Conservation (phyloP, 1,140 invertebrate genomes). For the Triops cancriformis region DNA sequence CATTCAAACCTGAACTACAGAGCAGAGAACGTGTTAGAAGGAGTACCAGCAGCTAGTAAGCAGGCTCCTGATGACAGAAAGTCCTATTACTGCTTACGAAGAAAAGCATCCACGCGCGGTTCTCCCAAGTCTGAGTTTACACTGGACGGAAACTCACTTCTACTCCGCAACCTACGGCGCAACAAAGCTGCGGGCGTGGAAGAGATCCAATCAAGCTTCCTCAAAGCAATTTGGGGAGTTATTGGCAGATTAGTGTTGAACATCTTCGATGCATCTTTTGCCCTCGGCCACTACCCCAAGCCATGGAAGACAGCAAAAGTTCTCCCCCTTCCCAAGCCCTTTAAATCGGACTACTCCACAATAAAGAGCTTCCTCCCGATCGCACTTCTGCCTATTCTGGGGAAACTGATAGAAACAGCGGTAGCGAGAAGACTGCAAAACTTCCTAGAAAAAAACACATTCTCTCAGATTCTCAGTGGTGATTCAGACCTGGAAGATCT, state of each 20-base stretch:
- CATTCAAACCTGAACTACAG: not conserved
- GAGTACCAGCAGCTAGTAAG: not conserved
- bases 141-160: no score
- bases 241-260: not conserved
- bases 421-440: no score
- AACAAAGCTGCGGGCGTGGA: no score
- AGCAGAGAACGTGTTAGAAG: slow-evolving; percentile 14
- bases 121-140: no score
- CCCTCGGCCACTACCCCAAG: not conserved
- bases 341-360: not conserved
- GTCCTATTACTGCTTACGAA: not conserved
- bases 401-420: no score
- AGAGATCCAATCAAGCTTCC: no score
- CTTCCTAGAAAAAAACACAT: no score
- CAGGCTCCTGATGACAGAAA: not conserved
- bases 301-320: no score
- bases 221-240: not conserved
- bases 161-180: no score
- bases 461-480: no score
- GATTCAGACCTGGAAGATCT: no score
- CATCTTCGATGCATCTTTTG: not conserved
- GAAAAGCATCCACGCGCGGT: not conserved
- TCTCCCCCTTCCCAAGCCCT: slow-evolving; percentile 3
- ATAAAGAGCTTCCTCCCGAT: slow-evolving; percentile 5
- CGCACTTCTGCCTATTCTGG: no score